Evolutionary conservation across 2,797 vertebrate genomes (phyloP), one percentile per base, ranked within the genome.

Genomic region (Sebastes nivosus): DNA sequence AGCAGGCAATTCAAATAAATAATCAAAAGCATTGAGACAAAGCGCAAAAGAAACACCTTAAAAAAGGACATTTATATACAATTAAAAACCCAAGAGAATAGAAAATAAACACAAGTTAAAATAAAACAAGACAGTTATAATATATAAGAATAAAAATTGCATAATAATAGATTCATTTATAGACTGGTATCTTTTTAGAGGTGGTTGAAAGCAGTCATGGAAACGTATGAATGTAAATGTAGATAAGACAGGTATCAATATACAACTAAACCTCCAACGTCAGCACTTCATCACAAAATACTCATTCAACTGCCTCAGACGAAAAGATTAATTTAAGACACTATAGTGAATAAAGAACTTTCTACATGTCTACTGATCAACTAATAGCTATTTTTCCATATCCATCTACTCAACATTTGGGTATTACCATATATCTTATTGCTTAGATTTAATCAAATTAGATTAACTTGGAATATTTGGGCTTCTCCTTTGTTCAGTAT

Each of bases 371-470:
- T 24, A 22, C 27, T 84, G 27, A 63, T 82, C 52, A 76, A 75
- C 38, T 60, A 57, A 32, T 27, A 72, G n/a, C 52, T 46, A 54
- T 83, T 69, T 32, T 85, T 70, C 66, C 59, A 67, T 80, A 59
- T 82, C 46, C n/a, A 65, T 81, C 64, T 61, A 32, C 57, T 80
- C 25, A 70, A 70, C 58, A 65, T 73, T 69, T 75, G 22, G 32
- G 4, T 57, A 86, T 91, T 92, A 85, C 52, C 83, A 83, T 92
- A 77, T 71, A 75, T 88, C 80, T 84, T 80, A 90, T 91, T 83
- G 84, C 67, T 72, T 76, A 68, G 86, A 95, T 90, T 76, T 74
- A 57, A 92, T 92, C 75, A 89, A 84, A 86, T 87, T 72, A 79
- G 67, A 89, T 84, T 36, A 84, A 90, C 87, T 64, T 79, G 20